These are phyloP conservation scores for Diadumene lineata DNA, from an alignment of 92 coral and sea anemone genomes.

Conservation along the genomic window DNA sequence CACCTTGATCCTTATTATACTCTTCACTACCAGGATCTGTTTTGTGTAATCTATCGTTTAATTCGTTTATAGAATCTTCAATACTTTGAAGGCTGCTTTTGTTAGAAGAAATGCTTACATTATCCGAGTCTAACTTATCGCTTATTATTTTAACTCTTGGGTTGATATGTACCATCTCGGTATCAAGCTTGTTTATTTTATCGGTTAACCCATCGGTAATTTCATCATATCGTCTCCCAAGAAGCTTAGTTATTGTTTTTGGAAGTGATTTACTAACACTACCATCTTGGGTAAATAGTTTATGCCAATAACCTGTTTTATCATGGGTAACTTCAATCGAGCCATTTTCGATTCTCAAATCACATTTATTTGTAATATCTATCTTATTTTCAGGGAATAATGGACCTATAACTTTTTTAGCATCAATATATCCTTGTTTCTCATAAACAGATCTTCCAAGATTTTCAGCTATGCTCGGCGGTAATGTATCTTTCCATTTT, in stretches of 20 bases:
- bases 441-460: neutral
- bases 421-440: neutral
- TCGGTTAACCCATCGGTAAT: too few relatives aligned
- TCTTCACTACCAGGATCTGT: neutral
- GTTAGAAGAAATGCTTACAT: neutral
- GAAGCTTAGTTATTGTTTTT: too few relatives aligned
- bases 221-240: neutral
- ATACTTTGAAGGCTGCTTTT: neutral
- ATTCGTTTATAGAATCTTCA: neutral
- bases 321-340: neutral
- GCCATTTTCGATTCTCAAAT: neutral
- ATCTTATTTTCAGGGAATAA: constrained; percentile 1
- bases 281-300: too few relatives aligned
- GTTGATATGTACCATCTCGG: neutral
- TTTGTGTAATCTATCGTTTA: neutral
- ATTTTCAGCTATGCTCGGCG: neutral
- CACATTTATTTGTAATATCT: neutral
- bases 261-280: too few relatives aligned
- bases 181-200: neutral
- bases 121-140: neutral
- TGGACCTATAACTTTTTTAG: neutral
- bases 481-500: too few relatives aligned
- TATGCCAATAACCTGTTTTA: constrained; percentile 8
- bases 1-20: neutral
- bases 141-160: neutral